phyloP scores from a whole-genome alignment of 2,888 invertebrate genomes.

The Pherbina coryleti region DNA sequence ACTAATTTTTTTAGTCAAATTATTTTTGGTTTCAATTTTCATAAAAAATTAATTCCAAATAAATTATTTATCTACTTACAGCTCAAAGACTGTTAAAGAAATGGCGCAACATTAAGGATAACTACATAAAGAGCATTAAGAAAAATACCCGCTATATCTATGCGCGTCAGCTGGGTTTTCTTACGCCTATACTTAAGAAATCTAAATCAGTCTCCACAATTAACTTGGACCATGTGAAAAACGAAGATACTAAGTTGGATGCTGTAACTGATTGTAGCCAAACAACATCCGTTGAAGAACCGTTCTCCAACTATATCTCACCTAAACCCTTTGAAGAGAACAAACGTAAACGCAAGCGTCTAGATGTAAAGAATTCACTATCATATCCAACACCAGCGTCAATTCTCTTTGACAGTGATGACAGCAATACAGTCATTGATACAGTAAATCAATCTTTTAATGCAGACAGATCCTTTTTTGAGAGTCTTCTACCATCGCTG shows the following conservation, averaged over 20 bases:
- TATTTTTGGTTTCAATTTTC: too few relatives aligned
- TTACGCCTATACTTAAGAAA: neutral
- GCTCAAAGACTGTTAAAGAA: neutral
- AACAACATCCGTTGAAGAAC: neutral
- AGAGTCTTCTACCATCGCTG: neutral
- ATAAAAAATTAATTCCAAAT: too few relatives aligned
- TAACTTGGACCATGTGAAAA: neutral
- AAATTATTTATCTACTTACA: neutral
- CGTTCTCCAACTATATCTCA: neutral
- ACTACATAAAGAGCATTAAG: neutral
- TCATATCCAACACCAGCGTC: neutral
- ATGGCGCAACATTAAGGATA: slow-evolving; percentile 23
- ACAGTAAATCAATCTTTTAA: neutral
- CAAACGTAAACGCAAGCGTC: neutral
- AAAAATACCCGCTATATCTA: neutral
- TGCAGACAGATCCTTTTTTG: neutral
- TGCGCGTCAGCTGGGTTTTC: neutral
- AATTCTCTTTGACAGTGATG: neutral
- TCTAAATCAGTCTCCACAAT: too few relatives aligned
- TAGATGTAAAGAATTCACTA: neutral
- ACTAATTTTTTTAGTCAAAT: too few relatives aligned
- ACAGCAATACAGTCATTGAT: neutral
- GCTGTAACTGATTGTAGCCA: neutral
- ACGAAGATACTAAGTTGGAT: neutral
- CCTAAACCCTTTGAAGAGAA: neutral